Evolutionary conservation across 2,888 invertebrate genomes (phyloP), one percentile per base, ranked within the genome.

Genomic region (Gryllus longicercus): DNA sequence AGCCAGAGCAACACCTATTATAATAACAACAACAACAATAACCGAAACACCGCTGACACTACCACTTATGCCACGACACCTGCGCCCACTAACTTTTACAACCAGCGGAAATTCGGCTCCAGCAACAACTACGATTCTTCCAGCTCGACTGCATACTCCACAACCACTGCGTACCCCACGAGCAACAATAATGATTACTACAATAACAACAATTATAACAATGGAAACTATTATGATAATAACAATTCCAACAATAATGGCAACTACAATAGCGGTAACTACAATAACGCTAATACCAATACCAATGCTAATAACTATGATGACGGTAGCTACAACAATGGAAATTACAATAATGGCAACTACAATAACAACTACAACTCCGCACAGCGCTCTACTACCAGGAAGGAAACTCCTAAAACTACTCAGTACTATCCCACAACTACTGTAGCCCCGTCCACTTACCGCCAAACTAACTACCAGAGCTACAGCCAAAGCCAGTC

Each of bases 271-370:
- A 23, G 21, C 18, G 83, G 82, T 79, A 84, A 83, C 80, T 84
- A 84, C 86, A 1, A 86, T 85, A 11, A 87, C 86, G 38, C 38
- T 38, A 38, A 38, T 5, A 38, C 5, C 38, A 38, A 38, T 5
- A 38, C 5, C 38, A 85, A 86, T 10, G 86, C 86, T 80, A 83
- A 84, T n/a, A 86, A 82, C 8, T 86, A 85, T 80, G 85, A 74
- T 16, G 49, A 74, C 23, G 74, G 49, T 80, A 49, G 79, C 74
- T 79, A 79, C 49, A 77, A 63, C 25, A 76, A 80, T 77, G 63
- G 63, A 18, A 14, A n/a, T 14, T 63, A 63, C 63, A n/a, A 63
- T n/a, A 63, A 11, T 63, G 75, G 75, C 63, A 80, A 78, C 76
- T 80, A 78, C 76, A 80, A 49, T 79, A 83, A 76, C 76, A 80